These are phyloP conservation scores for Eupithecia pulchellata DNA, from an alignment of 2,888 invertebrate genomes.

Conservation along the genomic window DNA sequence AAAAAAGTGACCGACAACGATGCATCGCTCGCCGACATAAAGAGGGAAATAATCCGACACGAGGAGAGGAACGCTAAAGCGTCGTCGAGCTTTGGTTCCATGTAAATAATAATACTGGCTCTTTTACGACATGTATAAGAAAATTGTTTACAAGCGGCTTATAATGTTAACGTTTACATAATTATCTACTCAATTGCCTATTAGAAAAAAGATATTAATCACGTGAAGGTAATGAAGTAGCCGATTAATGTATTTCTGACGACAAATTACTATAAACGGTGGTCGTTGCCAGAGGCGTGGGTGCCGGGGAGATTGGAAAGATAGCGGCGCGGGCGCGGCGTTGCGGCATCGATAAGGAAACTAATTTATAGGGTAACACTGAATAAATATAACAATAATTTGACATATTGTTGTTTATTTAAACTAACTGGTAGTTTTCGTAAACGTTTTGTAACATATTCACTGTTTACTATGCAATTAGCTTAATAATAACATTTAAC, in stretches of 20 bases:
- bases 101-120: slow-evolving; percentile 59
- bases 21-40: slow-evolving; percentile 76
- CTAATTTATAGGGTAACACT: slow-evolving; percentile 61
- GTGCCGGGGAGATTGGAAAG: slow-evolving; percentile 66
- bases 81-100: slow-evolving; percentile 66
- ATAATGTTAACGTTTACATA: slow-evolving; percentile 39
- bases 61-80: slow-evolving; percentile 71
- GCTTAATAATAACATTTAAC: slow-evolving; percentile 31
- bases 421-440: slow-evolving; percentile 20
- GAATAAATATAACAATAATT: slow-evolving; percentile 51
- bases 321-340: slow-evolving; percentile 53
- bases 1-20: slow-evolving; percentile 79
- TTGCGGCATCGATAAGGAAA: slow-evolving; percentile 66
- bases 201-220: slow-evolving; percentile 53
- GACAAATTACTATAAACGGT: slow-evolving; percentile 71
- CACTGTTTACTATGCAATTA: slow-evolving; percentile 39
- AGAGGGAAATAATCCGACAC: slow-evolving; percentile 77
- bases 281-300: slow-evolving; percentile 65
- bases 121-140: slow-evolving; percentile 56
- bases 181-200: slow-evolving; percentile 38
- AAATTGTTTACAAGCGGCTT: slow-evolving; percentile 48
- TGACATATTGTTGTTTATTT: slow-evolving; percentile 30
- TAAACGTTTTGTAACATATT: slow-evolving; percentile 40
- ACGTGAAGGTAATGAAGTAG: slow-evolving; percentile 54
- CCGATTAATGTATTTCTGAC: slow-evolving; percentile 59